Evolutionary conservation across 1,140 invertebrate species (phyloP).

Genomic region (Polypedilum pembai): DNA sequence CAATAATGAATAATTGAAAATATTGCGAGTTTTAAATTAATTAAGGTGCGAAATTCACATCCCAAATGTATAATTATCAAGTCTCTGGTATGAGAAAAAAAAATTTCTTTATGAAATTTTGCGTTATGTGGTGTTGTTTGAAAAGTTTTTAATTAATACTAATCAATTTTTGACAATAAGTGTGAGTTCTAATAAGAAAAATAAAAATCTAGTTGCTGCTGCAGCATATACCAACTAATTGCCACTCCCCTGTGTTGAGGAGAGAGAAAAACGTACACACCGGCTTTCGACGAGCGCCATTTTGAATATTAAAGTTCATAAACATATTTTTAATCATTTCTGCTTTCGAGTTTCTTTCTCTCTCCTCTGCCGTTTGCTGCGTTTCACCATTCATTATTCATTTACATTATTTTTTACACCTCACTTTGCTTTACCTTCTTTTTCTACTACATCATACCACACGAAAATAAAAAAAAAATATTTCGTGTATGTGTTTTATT

Average conservation of each 20-base stretch:
- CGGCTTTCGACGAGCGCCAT: neutral
- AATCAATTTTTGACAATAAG: neutral
- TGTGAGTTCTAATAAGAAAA: neutral
- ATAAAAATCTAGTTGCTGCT: neutral
- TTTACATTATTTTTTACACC: slow-evolving; percentile 6
- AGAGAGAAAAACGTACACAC: slow-evolving; percentile 5
- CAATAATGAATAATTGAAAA: neutral
- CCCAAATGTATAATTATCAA: neutral
- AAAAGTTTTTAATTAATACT: slow-evolving; percentile 15
- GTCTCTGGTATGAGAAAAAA: neutral
- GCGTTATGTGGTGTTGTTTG: neutral
- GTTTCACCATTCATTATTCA: neutral
- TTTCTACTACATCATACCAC: neutral
- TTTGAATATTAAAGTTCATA: slow-evolving; percentile 25
- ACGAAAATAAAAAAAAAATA: too few relatives aligned
- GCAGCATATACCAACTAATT: slow-evolving; percentile 13
- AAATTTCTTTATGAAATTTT: neutral
- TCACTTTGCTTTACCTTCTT: neutral
- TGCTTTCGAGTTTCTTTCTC: neutral
- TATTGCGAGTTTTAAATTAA: slow-evolving; percentile 7
- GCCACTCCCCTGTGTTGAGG: slow-evolving; percentile 3
- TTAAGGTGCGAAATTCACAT: neutral
- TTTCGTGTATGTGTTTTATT: neutral
- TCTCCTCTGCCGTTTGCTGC: too few relatives aligned
- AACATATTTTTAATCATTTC: slow-evolving; percentile 20